A percentile compares a stretch with the other conserved stretches of the same genome.
Conservation (phyloP, 1,140 invertebrate species). For the Lethrus apterus region DNA sequence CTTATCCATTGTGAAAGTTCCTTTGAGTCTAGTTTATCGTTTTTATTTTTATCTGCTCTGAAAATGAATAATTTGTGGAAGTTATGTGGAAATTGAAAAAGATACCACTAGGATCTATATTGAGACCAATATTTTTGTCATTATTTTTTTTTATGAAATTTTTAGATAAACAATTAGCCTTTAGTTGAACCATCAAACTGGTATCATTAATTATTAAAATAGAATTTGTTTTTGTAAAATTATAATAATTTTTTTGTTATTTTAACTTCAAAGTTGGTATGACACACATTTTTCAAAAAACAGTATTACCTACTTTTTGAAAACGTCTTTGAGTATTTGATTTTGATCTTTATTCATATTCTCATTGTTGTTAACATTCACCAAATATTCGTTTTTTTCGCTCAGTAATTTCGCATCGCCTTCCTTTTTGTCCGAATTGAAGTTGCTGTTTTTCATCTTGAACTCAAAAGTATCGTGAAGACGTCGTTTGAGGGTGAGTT, state of each 20-base stretch:
- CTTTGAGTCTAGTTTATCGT: constrained; percentile 52
- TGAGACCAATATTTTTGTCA: no score
- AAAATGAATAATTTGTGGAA: constrained; percentile 22
- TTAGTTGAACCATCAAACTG: not conserved
- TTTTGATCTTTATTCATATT: constrained; percentile 39
- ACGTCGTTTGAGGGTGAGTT: constrained; percentile 10
- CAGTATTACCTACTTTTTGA: constrained; percentile 37
- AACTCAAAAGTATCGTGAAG: constrained; percentile 35
- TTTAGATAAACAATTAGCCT: not conserved
- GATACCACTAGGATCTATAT: no score
- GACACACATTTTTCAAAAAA: no score
- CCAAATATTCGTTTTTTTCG: constrained; percentile 36
- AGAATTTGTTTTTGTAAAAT: no score
- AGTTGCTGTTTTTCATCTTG: constrained; percentile 38
- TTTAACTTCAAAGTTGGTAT: no score
- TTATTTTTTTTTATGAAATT: not conserved
- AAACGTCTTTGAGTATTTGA: constrained; percentile 46
- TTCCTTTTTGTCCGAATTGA: constrained; percentile 32
- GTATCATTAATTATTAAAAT: no score
- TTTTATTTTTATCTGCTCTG: constrained; percentile 61
- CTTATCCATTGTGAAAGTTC: constrained; percentile 69
- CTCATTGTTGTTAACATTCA: constrained; percentile 35
- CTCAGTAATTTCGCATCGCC: constrained; percentile 22
- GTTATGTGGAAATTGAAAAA: not conserved
- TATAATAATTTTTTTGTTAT: no score